Evolutionary conservation across 2,113 vertebrate species (phyloP).

Genomic region (Pitta sordida): DNA sequence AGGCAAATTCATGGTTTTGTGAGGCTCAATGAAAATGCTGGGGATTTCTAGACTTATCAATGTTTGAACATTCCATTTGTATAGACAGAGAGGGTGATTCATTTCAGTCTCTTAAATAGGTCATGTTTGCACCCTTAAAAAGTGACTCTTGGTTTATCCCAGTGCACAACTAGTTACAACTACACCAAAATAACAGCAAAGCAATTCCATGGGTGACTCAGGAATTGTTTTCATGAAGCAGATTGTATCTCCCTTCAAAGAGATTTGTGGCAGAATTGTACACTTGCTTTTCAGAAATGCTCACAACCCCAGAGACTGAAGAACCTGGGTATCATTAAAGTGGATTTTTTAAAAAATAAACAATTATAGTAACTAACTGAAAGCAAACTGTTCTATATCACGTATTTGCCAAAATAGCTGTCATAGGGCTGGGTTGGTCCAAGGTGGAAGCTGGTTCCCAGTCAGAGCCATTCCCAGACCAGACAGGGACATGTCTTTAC

Average conservation of each 20-base stretch:
- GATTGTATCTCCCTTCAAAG: background rate
- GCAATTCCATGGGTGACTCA: background rate
- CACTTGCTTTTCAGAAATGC: background rate
- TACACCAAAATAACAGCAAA: background rate
- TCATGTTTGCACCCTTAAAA: background rate
- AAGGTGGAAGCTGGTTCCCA: background rate
- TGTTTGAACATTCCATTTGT: background rate
- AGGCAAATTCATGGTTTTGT: background rate
- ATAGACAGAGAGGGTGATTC: background rate
- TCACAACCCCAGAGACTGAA: background rate
- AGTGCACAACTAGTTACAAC: background rate
- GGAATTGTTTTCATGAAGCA: background rate
- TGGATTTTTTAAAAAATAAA: background rate
- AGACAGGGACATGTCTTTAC: background rate
- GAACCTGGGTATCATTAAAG: background rate
- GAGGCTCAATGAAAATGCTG: background rate
- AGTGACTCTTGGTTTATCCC: background rate
- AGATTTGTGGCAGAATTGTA: background rate
- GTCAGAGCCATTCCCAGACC: background rate
- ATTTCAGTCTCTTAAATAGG: background rate
- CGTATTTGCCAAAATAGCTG: background rate
- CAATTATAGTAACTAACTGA: background rate
- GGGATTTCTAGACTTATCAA: background rate
- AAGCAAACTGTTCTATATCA: background rate
- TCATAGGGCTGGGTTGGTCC: background rate